phyloP scores from a whole-genome alignment of 1,140 invertebrate species.

The Drosophila burlai region DNA sequence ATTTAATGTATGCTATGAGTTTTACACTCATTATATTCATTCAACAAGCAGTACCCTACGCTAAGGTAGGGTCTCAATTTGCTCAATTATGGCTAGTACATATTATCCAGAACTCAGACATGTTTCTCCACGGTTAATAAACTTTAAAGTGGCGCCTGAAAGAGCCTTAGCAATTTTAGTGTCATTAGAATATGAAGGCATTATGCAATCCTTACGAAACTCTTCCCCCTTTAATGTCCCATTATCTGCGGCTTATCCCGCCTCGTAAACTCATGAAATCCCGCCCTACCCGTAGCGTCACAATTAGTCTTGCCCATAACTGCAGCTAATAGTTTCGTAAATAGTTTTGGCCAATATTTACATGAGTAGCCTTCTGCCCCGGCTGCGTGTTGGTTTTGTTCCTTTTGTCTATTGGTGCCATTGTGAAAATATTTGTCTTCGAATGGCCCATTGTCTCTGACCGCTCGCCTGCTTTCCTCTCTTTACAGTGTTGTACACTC shows the following conservation, averaged over 20 bases:
- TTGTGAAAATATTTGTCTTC: slow-evolving; percentile 68
- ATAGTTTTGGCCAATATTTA: slow-evolving; percentile 65
- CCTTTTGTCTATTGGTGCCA: slow-evolving; percentile 45
- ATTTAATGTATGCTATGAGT: neutral
- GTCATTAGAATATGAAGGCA: slow-evolving; percentile 4
- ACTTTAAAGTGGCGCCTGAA: neutral
- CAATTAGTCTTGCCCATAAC: slow-evolving; percentile 56
- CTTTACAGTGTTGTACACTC: slow-evolving; percentile 5
- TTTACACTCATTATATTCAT: neutral
- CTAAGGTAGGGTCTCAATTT: too few relatives aligned
- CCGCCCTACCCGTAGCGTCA: slow-evolving; percentile 13
- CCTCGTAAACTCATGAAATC: slow-evolving; percentile 20
- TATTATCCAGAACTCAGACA: neutral
- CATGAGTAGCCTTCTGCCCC: slow-evolving; percentile 53
- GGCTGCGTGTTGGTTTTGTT: slow-evolving; percentile 34
- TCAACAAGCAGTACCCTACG: neutral
- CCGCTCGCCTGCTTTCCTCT: slow-evolving; percentile 15
- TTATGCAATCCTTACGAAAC: slow-evolving; percentile 25
- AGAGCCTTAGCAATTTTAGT: neutral
- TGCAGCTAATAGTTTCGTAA: slow-evolving; percentile 61
- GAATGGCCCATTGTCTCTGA: slow-evolving; percentile 50
- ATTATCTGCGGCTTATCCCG: slow-evolving; percentile 34
- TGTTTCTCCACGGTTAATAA: neutral
- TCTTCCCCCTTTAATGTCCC: slow-evolving; percentile 5
- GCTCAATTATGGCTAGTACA: neutral